phyloP scores from a whole-genome alignment of 1,140 invertebrate genomes.

The Brachionus plicatilis region DNA sequence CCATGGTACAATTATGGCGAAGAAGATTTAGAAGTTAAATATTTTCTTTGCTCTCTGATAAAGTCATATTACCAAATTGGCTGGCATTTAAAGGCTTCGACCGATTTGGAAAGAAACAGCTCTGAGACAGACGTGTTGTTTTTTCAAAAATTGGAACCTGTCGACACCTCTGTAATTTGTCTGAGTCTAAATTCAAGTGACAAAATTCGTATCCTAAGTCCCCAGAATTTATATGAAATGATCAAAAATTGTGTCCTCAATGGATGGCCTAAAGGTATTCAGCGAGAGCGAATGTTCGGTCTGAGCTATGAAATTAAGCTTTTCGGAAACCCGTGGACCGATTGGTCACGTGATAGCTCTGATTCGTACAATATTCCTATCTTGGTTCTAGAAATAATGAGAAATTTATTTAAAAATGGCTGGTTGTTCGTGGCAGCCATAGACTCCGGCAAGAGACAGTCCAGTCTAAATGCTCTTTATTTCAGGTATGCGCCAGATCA shows the following conservation, averaged over 20 bases:
- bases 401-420: slow-evolving; percentile 4
- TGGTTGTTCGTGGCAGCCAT: not conserved
- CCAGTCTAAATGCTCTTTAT: not conserved
- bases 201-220: not conserved
- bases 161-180: too few relatives aligned
- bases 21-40: not conserved
- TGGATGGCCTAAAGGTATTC: not conserved
- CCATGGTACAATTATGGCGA: not conserved
- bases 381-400: not conserved
- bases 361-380: slow-evolving; percentile 18
- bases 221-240: not conserved
- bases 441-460: not conserved
- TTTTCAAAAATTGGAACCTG: too few relatives aligned
- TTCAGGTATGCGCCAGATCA: not conserved
- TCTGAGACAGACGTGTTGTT: too few relatives aligned
- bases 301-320: not conserved
- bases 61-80: not conserved
- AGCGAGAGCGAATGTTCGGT: not conserved
- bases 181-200: slow-evolving; percentile 1
- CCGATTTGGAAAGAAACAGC: too few relatives aligned
- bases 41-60: not conserved
- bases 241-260: not conserved
- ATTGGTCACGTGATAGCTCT: not conserved
- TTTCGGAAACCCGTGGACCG: not conserved
- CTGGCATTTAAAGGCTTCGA: too few relatives aligned